Conservation (phyloP, 92 coral and sea anemone species). For the Palythoa grandiflora region DNA sequence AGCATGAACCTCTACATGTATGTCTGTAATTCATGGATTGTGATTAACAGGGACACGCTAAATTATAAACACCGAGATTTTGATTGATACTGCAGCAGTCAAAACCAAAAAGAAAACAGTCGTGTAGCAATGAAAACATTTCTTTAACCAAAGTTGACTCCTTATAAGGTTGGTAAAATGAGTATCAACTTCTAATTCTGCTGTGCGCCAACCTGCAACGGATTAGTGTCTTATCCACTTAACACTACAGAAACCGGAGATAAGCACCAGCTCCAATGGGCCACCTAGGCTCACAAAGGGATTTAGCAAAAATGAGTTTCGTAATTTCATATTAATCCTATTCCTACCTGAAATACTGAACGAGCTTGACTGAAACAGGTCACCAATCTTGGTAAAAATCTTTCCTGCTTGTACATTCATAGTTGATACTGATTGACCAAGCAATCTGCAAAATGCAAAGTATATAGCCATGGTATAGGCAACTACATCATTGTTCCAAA, state of each 20-base stretch:
- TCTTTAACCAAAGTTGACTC: too few species aligned
- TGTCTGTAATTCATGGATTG: neutral
- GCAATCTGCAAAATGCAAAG: neutral
- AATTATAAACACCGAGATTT: too few species aligned
- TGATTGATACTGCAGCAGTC: too few species aligned
- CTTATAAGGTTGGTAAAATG: neutral
- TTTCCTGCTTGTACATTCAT: constrained; percentile 97
- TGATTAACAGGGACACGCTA: neutral
- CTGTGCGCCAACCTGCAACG: too few species aligned
- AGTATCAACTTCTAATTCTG: too few species aligned
- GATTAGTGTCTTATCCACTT: too few species aligned
- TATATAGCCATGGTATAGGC: neutral
- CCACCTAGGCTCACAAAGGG: too few species aligned
- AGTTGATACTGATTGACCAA: constrained; percentile 89
- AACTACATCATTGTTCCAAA: neutral
- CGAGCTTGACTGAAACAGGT: constrained; percentile 81
- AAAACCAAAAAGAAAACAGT: too few species aligned
- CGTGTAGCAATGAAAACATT: too few species aligned
- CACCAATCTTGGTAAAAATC: constrained; percentile 91
- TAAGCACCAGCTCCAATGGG: too few species aligned
- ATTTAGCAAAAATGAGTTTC: neutral
- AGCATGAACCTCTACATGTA: too few species aligned
- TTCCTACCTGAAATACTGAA: constrained; percentile 41
- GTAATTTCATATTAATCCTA: neutral
- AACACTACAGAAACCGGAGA: too few species aligned